Percentiles rank a stretch among this genome's conserved stretches.
phyloP scores from a whole-genome alignment of 1,140 invertebrate genomes.

The Laupala kohalensis region DNA sequence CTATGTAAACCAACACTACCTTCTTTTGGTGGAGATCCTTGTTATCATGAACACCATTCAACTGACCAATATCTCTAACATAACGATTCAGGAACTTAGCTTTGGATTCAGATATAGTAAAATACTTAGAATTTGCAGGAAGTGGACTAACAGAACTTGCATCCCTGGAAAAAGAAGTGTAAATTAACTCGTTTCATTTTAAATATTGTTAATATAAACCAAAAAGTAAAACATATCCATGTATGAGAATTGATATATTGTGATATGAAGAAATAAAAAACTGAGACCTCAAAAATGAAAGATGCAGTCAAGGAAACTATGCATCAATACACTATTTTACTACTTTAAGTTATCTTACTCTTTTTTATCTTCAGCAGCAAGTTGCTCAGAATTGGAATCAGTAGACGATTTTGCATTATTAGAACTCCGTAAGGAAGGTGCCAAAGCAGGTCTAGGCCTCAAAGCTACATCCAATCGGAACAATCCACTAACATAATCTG shows the following conservation, averaged over 20 bases:
- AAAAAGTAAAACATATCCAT: background rate
- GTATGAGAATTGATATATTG: too few relatives aligned
- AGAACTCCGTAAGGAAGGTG: background rate
- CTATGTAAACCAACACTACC: too few relatives aligned
- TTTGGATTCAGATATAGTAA: slow-evolving; percentile 55
- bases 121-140: slow-evolving; percentile 47
- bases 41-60: slow-evolving; percentile 11
- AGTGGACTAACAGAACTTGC: slow-evolving; percentile 22
- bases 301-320: too few relatives aligned
- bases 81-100: slow-evolving; percentile 49
- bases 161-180: background rate
- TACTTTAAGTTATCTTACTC: too few relatives aligned
- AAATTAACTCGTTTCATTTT: background rate
- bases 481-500: slow-evolving; percentile 65
- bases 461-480: slow-evolving; percentile 55
- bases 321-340: too few relatives aligned
- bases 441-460: slow-evolving; percentile 28
- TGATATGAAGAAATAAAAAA: too few relatives aligned
- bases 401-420: background rate
- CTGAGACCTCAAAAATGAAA: too few relatives aligned
- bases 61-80: slow-evolving; percentile 36
- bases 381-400: background rate
- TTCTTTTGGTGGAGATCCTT: slow-evolving; percentile 52
- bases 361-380: background rate
- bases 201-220: background rate